Conservation (phyloP, 1,140 invertebrate genomes). For the Drosophila insularis region DNA sequence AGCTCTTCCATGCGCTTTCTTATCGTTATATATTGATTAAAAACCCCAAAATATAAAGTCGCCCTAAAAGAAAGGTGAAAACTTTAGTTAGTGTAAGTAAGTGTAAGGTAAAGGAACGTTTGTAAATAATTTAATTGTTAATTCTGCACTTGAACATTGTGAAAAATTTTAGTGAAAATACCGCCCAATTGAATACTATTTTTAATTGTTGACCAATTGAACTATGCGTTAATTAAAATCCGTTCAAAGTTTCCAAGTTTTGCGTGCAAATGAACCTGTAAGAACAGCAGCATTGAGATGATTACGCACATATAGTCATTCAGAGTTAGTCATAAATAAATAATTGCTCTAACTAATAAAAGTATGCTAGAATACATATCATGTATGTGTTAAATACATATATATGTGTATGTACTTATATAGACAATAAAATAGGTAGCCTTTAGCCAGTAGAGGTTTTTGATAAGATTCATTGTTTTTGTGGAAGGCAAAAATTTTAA, state of each 20-base stretch:
- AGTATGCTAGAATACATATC: background rate
- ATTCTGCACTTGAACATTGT: background rate
- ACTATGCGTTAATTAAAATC: constrained; percentile 4
- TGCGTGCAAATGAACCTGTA: constrained; percentile 9
- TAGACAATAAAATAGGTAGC: constrained; percentile 1
- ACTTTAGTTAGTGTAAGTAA: constrained; percentile 8
- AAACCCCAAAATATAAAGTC: constrained; percentile 8
- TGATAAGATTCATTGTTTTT: constrained; percentile 1
- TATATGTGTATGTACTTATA: background rate
- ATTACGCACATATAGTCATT: background rate
- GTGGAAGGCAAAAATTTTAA: background rate
- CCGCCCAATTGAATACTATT: background rate
- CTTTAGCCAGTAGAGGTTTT: background rate
- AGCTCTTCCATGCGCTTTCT: constrained; percentile 26
- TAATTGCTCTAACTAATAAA: constrained; percentile 6
- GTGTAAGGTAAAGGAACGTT: background rate
- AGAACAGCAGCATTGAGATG: background rate
- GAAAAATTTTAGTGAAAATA: background rate
- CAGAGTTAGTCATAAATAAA: constrained; percentile 6
- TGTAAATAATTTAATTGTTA: background rate
- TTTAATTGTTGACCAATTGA: background rate
- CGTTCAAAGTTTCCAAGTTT: background rate
- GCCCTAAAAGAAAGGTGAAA: constrained; percentile 11
- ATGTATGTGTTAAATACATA: background rate
- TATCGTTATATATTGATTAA: constrained; percentile 30